These are phyloP conservation scores for Cynopterus sphinx DNA, from an alignment of 2,797 vertebrate species.

Conservation along the genomic window DNA sequence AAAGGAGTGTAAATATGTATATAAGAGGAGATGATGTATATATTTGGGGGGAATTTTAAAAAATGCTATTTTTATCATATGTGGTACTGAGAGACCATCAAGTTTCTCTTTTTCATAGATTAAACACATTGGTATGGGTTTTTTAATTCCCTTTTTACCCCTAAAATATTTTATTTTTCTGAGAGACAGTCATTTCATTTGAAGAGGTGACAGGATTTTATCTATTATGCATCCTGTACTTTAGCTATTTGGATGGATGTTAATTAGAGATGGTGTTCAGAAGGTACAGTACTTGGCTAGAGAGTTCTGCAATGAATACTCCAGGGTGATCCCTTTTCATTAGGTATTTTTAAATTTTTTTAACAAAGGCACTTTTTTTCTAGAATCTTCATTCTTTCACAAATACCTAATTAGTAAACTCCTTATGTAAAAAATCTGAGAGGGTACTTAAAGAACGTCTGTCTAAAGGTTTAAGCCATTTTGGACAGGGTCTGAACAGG, in stretches of 20 bases:
- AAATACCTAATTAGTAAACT: not conserved
- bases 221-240: not conserved
- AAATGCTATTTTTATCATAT: not conserved
- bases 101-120: not conserved
- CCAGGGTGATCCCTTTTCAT: not conserved
- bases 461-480: not conserved
- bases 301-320: not conserved
- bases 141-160: not conserved
- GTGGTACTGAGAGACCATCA: not conserved
- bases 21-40: not conserved
- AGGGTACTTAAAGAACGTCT: not conserved
- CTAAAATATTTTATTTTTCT: not conserved
- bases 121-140: not conserved
- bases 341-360: not conserved
- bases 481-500: not conserved
- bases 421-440: not conserved
- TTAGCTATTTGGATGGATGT: not conserved
- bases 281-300: fast-evolving
- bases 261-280: not conserved
- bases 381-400: not conserved
- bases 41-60: not conserved
- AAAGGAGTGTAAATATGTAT: not conserved
- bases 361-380: not conserved
- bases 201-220: not conserved
- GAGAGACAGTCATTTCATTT: not conserved